These are phyloP conservation scores for Tiaroga cobitis DNA, from an alignment of 2,797 vertebrate species.

Conservation along the genomic window DNA sequence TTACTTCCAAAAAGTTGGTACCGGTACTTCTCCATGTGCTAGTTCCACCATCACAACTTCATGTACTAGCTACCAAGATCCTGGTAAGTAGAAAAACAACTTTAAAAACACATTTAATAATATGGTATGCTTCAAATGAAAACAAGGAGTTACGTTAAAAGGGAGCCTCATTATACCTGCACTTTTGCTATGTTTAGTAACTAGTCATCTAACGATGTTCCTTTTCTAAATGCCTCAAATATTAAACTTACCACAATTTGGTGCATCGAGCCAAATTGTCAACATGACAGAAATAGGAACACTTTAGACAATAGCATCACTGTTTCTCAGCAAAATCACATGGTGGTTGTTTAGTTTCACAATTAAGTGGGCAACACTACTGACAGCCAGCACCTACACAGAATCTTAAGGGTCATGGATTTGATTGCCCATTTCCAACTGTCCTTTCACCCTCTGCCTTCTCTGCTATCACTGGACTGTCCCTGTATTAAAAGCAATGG, in stretches of 20 bases:
- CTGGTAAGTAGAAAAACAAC: neutral
- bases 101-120: neutral
- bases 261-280: no score
- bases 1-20: neutral
- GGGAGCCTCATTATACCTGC: neutral
- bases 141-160: neutral
- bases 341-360: no score
- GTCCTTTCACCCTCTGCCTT: no score
- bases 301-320: no score
- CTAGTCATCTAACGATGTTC: neutral
- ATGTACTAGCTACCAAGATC: neutral
- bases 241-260: no score
- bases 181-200: neutral
- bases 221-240: neutral
- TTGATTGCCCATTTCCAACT: no score
- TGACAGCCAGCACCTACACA: neutral
- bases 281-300: no score
- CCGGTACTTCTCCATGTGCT: neutral
- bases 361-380: neutral
- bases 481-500: no score
- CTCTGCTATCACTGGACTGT: no score
- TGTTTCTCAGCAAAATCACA: no score
- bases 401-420: no score
- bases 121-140: neutral
- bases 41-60: neutral